Percentiles rank a stretch among this genome's conserved stretches.
phyloP scores from a whole-genome alignment of 1,140 invertebrate species.

The Drosophila bipectinata region DNA sequence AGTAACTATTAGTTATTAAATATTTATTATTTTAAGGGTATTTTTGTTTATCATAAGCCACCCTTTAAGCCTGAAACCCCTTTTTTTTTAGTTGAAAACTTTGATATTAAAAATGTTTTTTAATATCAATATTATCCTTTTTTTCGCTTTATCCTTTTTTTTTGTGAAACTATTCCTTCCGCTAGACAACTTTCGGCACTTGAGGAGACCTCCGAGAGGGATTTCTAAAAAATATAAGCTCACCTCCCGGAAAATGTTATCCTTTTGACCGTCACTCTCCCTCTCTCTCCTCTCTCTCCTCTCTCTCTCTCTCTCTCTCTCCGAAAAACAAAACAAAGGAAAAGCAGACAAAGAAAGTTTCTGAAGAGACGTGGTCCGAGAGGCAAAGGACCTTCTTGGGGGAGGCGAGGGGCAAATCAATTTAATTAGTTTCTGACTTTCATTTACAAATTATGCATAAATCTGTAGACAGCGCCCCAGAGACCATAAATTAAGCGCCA shows the following conservation, averaged over 20 bases:
- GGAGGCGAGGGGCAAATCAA: slow-evolving; percentile 59
- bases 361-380: neutral
- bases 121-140: neutral
- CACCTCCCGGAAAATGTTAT: slow-evolving; percentile 7
- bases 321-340: slow-evolving; percentile 2
- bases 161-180: neutral
- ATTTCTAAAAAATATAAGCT: slow-evolving; percentile 11
- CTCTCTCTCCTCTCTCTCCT: neutral
- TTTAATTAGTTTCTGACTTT: slow-evolving; percentile 82
- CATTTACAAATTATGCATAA: slow-evolving; percentile 82
- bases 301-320: slow-evolving; percentile 6
- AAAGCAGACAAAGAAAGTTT: slow-evolving; percentile 45
- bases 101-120: neutral
- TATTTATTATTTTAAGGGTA: too few species aligned
- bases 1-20: too few species aligned
- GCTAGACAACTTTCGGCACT: slow-evolving; percentile 2
- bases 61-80: too few species aligned
- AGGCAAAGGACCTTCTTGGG: neutral
- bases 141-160: neutral
- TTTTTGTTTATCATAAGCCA: too few species aligned
- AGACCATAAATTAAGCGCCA: slow-evolving; percentile 79
- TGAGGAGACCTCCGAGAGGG: slow-evolving; percentile 13
- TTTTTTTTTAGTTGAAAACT: neutral
- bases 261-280: slow-evolving; percentile 15
- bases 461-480: slow-evolving; percentile 78